Evolutionary conservation across 2,113 vertebrate species (phyloP).

Genomic region (Columba livia): DNA sequence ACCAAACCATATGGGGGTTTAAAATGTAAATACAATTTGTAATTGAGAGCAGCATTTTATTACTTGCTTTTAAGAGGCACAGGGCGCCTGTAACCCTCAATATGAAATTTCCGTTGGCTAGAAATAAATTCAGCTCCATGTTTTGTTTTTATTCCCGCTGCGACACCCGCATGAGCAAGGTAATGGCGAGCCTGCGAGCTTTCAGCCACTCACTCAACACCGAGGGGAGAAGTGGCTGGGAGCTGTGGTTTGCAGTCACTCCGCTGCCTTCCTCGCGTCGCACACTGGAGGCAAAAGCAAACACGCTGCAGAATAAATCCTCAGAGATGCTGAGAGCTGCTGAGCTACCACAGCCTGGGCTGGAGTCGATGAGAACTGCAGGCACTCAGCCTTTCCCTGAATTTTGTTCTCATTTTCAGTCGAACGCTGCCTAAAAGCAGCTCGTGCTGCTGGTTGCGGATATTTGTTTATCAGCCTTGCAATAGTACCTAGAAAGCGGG

Average conservation of each 20-base stretch:
- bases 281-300: constrained; percentile 17
- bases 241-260: constrained; percentile 29
- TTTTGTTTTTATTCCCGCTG: constrained; percentile 56
- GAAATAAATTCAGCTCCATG: constrained; percentile 61
- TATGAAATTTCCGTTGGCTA: constrained; percentile 69
- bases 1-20: constrained; percentile 43
- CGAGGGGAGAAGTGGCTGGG: constrained; percentile 29
- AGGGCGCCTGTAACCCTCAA: constrained; percentile 65
- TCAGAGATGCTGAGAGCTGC: constrained; percentile 20
- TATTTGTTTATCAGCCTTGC: not conserved
- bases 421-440: not conserved
- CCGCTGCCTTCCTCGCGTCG: not conserved
- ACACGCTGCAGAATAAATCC: constrained; percentile 10
- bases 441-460: not conserved
- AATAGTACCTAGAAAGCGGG: not conserved
- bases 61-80: constrained; percentile 71
- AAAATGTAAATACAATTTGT: constrained; percentile 69
- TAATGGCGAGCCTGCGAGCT: not conserved
- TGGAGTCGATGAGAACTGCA: not conserved
- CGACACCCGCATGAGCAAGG: not conserved
- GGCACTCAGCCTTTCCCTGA: not conserved
- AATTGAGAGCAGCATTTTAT: constrained; percentile 72
- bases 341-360: not conserved
- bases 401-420: not conserved
- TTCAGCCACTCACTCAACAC: constrained; percentile 36